Evolutionary conservation across 2,797 vertebrate genomes (phyloP), one percentile per base, ranked within the genome.

Genomic region (Erithacus rubecula): DNA sequence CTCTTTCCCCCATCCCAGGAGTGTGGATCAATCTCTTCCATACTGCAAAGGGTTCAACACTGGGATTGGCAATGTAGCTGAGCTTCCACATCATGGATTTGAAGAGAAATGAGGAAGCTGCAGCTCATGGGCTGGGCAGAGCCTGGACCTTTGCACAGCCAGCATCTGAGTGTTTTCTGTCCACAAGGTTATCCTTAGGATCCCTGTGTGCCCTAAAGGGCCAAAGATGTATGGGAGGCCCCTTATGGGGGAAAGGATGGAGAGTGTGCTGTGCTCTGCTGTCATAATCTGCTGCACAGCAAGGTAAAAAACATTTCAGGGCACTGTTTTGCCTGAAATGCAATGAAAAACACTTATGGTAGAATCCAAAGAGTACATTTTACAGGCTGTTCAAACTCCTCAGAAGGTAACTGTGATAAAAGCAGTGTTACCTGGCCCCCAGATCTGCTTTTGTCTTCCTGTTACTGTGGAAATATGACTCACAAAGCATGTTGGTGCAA

Each of bases 401-500:
- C 53, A 78, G 68, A 84, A 81, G 47, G 46, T 5, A 85, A 24
- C 21, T 71, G 34, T 3, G 20, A 71, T 56, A 64, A 56, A 86
- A 94, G 18, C n/a, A 64, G 34, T 26, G 20, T 68, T 52, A 81
- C 39, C 12, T 68, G 39, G 46, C 36, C 49, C 41, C 37, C 36
- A 89, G 39, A 79, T 12, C 27, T 43, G 52, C 46, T 92, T 92
- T 94, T 94, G 44, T 43, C 68, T 92, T 78, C 68, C 44, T 20
- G 16, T 80, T 60, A 44, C 76, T 85, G 69, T 83, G 43, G 69
- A 71, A 87, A 63, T 62, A 43, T 12, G 49, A 86, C 27, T 94
- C 58, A 67, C 49, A 77, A 51, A 67, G 26, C 56, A 75, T 14
- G 47, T 37, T 60, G 83, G 63, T 58, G 58, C 65, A 53, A 10